Evolutionary conservation across 2,113 vertebrate genomes (phyloP).

Genomic region (Nothocercus julius): DNA sequence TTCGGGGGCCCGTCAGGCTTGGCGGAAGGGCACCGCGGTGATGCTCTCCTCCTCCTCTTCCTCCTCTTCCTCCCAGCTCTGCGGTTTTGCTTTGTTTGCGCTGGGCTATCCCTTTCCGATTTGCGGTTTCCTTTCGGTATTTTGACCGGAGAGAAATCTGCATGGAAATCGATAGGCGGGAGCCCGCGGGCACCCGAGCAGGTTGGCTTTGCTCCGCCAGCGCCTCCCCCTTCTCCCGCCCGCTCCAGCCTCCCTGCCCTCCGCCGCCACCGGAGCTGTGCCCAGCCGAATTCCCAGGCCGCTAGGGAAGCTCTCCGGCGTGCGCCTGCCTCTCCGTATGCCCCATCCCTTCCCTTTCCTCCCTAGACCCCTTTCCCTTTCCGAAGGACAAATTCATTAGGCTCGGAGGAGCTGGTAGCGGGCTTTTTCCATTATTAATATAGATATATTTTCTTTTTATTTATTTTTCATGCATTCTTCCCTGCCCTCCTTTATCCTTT

Average conservation of each 20-base stretch:
- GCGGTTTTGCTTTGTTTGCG: rapidly evolving
- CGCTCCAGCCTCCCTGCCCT: neutral
- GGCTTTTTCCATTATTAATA: constrained; percentile 46
- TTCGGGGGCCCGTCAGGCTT: neutral
- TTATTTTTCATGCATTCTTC: constrained; percentile 54
- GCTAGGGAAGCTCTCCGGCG: neutral
- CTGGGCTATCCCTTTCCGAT: neutral
- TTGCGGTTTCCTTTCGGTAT: neutral
- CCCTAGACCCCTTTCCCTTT: neutral
- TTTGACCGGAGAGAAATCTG: neutral
- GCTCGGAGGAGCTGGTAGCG: neutral
- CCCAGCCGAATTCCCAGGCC: neutral
- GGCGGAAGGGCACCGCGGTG: rapidly evolving
- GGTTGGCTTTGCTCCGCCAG: neutral
- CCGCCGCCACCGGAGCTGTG: neutral
- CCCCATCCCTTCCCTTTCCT: neutral
- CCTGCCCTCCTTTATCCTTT: neutral
- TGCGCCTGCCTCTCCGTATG: neutral
- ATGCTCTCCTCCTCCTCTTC: neutral
- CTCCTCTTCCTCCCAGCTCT: rapidly evolving
- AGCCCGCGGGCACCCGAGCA: neutral
- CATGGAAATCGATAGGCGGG: neutral
- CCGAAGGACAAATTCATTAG: constrained; percentile 30
- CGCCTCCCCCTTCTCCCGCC: neutral
- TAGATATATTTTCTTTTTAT: neutral